Percentiles rank a stretch among this genome's conserved stretches.
Conservation (phyloP, 2,888 invertebrate genomes). For the Drosophila birchii region DNA sequence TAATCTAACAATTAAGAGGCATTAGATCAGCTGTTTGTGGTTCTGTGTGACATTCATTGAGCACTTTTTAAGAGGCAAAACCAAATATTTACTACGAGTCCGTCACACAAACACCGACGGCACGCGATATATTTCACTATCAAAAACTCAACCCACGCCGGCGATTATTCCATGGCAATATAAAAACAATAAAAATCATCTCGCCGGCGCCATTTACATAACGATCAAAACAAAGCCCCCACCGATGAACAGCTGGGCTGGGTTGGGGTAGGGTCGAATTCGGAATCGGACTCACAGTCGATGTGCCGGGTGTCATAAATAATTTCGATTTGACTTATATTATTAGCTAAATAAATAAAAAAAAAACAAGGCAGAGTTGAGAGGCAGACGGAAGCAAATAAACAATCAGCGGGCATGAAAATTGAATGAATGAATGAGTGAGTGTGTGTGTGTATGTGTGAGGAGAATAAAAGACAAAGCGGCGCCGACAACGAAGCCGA, state of each 20-base stretch:
- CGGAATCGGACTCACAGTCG: conserved; percentile 24
- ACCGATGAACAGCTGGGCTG: conserved; percentile 40
- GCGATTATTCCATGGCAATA: conserved; percentile 44
- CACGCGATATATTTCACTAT: conserved; percentile 33
- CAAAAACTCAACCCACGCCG: conserved; percentile 35
- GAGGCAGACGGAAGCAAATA: conserved; percentile 48
- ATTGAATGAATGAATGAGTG: conserved; percentile 30
- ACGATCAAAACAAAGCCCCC: conserved; percentile 66
- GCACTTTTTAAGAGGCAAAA: conserved; percentile 27
- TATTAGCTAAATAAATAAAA: conserved; percentile 76
- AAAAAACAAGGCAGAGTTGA: conserved; percentile 19
- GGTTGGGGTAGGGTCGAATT: conserved; percentile 38
- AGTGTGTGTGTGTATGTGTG: conserved; percentile 5
- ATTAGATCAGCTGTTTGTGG: conserved; percentile 36
- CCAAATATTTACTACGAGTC: conserved; percentile 45
- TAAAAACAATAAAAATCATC: conserved; percentile 68
- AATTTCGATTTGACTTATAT: conserved; percentile 78
- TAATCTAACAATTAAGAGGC: neutral
- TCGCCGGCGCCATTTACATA: conserved; percentile 67
- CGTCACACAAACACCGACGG: conserved; percentile 8
- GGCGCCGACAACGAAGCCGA: conserved; percentile 53
- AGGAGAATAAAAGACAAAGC: conserved; percentile 69
- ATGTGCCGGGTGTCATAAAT: conserved; percentile 70
- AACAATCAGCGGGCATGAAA: conserved; percentile 62
- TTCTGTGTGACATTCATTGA: conserved; percentile 32